These are phyloP conservation scores for Stegophylla sp. DNA, from an alignment of 2,888 invertebrate species.

Conservation along the genomic window DNA sequence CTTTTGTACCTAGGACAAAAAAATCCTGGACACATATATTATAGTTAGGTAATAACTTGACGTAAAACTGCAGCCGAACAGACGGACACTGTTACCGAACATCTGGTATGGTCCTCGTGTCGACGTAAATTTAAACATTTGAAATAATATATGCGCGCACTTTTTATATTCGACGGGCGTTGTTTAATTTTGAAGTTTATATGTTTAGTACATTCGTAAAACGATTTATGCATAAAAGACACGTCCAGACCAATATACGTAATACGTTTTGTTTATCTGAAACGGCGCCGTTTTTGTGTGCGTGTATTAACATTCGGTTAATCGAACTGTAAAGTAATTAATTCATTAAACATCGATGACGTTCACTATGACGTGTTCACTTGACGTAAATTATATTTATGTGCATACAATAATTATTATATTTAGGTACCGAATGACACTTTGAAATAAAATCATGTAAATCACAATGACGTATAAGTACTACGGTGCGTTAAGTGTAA, in stretches of 20 bases:
- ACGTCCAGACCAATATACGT: constrained; percentile 35
- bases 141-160: neutral
- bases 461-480: too few species aligned
- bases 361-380: neutral
- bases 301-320: neutral
- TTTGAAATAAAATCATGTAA: too few species aligned
- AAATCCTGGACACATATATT: too few species aligned
- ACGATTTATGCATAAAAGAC: neutral
- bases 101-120: constrained; percentile 27
- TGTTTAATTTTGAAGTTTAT: neutral
- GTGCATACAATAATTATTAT: neutral
- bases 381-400: neutral
- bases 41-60: neutral
- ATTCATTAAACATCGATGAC: neutral
- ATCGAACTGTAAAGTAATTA: constrained; percentile 19
- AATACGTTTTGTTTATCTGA: constrained; percentile 36
- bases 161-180: neutral
- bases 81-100: constrained; percentile 28
- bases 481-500: too few species aligned
- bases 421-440: too few species aligned
- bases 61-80: neutral
- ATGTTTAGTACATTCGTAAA: constrained; percentile 25
- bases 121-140: constrained; percentile 29
- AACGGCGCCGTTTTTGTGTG: constrained; percentile 13
- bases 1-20: too few species aligned